Conservation (phyloP, 2,113 vertebrate genomes). For the Meleagris gallopavo region DNA sequence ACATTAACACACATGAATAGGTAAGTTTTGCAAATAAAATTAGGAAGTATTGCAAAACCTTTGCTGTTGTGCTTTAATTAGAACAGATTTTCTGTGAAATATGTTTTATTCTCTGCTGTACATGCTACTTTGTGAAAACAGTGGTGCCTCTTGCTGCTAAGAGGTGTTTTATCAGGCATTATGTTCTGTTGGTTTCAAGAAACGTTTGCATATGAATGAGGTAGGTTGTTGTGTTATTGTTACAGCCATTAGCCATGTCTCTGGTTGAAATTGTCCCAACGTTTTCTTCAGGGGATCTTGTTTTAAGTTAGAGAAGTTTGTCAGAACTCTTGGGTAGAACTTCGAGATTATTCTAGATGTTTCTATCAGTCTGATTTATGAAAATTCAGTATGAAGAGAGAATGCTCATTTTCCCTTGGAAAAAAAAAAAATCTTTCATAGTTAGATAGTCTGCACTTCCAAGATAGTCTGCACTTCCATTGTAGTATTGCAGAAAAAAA, state of each 20-base stretch:
- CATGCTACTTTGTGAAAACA: not conserved
- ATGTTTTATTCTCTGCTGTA: not conserved
- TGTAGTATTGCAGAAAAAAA: not conserved
- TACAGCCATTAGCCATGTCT: not conserved
- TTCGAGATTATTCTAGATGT: not conserved
- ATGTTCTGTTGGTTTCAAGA: not conserved
- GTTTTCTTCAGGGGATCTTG: not conserved
- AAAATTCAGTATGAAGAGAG: not conserved
- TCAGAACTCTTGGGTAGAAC: not conserved
- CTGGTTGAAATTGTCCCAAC: not conserved
- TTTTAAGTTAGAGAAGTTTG: not conserved
- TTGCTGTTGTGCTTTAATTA: not conserved
- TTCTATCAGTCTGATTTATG: not conserved
- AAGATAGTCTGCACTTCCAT: not conserved
- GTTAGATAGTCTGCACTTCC: not conserved
- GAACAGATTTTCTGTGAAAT: not conserved
- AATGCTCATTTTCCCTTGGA: not conserved
- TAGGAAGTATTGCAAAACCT: not conserved
- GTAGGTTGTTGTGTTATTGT: not conserved
- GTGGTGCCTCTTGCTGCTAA: not conserved
- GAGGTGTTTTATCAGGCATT: not conserved
- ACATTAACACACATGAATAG: constrained; percentile 99
- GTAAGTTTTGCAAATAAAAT: constrained; percentile 74
- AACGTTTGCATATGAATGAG: not conserved
- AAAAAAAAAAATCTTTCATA: not conserved